Percentiles rank a stretch among this genome's conserved stretches.
Evolutionary conservation across 2,113 vertebrate genomes (phyloP).

Genomic region (Lophotis ruficrista): DNA sequence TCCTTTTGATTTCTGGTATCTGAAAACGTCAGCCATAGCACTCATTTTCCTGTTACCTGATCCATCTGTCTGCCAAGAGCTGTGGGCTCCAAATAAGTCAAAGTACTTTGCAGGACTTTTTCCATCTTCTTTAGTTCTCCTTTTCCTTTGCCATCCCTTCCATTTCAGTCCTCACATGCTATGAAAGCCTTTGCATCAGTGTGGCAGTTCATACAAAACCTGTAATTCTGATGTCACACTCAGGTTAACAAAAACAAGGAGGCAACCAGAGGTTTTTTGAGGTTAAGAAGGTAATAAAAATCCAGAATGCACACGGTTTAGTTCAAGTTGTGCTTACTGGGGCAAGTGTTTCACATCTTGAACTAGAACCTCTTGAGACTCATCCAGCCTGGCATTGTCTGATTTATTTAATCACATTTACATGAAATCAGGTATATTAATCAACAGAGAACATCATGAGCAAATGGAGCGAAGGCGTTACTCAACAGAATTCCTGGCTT

Average conservation of each 20-base stretch:
- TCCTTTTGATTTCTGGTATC: neutral
- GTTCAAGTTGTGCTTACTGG: conserved; percentile 15
- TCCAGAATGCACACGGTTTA: neutral
- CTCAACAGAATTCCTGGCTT: conserved; percentile 8
- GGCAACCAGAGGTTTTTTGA: neutral
- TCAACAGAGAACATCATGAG: neutral
- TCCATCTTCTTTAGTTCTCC: neutral
- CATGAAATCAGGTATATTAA: conserved; percentile 27
- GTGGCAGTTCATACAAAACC: neutral
- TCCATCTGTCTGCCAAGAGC: neutral
- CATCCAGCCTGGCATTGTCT: neutral
- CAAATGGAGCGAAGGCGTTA: neutral
- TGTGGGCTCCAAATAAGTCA: neutral
- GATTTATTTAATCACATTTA: conserved; percentile 57
- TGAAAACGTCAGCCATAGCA: neutral
- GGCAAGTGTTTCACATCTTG: conserved; percentile 18
- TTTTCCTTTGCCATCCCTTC: neutral
- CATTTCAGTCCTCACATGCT: neutral
- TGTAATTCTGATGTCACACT: neutral
- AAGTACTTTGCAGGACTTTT: neutral
- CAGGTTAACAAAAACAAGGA: neutral
- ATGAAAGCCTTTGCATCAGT: neutral
- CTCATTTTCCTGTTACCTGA: neutral
- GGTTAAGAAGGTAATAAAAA: neutral
- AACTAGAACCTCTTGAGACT: conserved; percentile 35